Evolutionary conservation across 2,888 invertebrate species (phyloP).

Genomic region (Nipponacmea schrenckii): DNA sequence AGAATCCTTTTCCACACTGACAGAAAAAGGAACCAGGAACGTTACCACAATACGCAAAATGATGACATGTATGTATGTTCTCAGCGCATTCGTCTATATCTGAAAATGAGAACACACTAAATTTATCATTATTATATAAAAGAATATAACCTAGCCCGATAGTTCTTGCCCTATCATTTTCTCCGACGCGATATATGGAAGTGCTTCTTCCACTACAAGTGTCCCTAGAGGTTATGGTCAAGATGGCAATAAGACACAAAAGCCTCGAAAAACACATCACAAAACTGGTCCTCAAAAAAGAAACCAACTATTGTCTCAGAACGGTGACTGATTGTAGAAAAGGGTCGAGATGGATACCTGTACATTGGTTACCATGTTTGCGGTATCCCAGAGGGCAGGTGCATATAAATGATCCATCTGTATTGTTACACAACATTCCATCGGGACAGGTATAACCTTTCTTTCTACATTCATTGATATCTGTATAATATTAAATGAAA

Average conservation of each 20-base stretch:
- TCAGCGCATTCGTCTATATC: conserved; percentile 32
- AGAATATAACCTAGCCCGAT: too few relatives aligned
- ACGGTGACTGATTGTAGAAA: too few relatives aligned
- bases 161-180: too few relatives aligned
- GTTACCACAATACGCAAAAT: conserved; percentile 33
- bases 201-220: too few relatives aligned
- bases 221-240: too few relatives aligned
- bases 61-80: conserved; percentile 25
- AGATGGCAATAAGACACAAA: too few relatives aligned
- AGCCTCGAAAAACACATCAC: too few relatives aligned
- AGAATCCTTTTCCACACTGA: conserved; percentile 33
- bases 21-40: conserved; percentile 36
- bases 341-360: conserved; percentile 11
- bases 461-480: conserved; percentile 28
- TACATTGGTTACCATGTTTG: conserved; percentile 15
- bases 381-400: conserved; percentile 22
- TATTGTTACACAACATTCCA: conserved; percentile 21
- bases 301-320: too few relatives aligned
- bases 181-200: too few relatives aligned
- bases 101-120: background rate
- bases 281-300: too few relatives aligned
- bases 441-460: conserved; percentile 9
- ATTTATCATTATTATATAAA: background rate
- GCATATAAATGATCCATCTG: conserved; percentile 23
- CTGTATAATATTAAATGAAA: too few relatives aligned